A percentile compares a stretch with the other conserved stretches of the same genome.
phyloP scores from a whole-genome alignment of 2,888 invertebrate genomes.

The Sclerodermus sp. region DNA sequence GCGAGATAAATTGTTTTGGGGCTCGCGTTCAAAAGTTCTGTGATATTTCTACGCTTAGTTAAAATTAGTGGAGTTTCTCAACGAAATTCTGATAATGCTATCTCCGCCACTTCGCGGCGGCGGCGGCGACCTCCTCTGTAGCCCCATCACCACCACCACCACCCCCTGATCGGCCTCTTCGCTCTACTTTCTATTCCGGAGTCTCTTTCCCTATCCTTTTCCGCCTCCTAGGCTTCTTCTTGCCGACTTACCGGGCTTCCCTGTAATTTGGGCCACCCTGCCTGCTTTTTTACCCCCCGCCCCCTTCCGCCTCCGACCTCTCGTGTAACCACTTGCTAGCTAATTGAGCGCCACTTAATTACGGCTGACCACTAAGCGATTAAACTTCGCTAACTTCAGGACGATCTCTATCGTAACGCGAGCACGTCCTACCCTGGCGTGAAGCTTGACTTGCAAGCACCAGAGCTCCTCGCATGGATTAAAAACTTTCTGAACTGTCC shows the following conservation, averaged over 20 bases:
- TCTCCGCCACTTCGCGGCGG: constrained; percentile 8
- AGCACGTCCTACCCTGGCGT: no score
- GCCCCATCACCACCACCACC: no score
- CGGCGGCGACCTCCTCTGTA: no score
- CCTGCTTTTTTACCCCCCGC: no score
- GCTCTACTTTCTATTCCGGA: constrained; percentile 1
- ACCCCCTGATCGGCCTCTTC: no score
- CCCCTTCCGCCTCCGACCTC: no score
- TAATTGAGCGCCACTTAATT: constrained; percentile 18
- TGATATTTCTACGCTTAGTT: constrained; percentile 35
- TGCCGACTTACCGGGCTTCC: no score
- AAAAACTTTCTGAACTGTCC: no score
- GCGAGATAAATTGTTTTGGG: constrained; percentile 31
- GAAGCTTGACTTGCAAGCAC: no score
- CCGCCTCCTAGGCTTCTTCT: not conserved
- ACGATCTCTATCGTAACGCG: no score
- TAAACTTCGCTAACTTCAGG: constrained; percentile 23
- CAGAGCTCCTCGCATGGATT: no score
- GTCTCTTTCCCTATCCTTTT: constrained; percentile 3
- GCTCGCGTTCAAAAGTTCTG: constrained; percentile 28
- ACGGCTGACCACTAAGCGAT: constrained; percentile 20
- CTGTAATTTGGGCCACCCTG: no score
- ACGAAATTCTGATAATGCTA: constrained; percentile 30
- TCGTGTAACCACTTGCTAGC: not conserved
- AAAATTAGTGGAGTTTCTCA: constrained; percentile 32